These are phyloP conservation scores for Miltochrista miniata DNA, from an alignment of 2,888 invertebrate genomes.

Conservation along the genomic window DNA sequence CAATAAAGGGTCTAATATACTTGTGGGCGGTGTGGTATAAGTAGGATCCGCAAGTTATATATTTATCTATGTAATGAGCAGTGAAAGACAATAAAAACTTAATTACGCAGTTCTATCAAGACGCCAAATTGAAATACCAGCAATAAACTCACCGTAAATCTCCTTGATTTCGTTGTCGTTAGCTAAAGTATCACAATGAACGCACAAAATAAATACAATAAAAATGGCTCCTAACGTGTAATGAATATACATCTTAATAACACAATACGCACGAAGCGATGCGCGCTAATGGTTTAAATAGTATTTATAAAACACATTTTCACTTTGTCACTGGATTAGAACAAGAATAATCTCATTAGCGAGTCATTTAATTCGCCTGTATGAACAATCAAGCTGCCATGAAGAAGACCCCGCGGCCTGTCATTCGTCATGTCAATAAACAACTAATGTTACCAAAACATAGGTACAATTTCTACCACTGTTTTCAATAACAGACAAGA, in stretches of 20 bases:
- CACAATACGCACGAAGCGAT: constrained; percentile 63
- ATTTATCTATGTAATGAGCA: constrained; percentile 10
- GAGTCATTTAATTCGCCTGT: constrained; percentile 68
- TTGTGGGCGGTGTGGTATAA: constrained; percentile 44
- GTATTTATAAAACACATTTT: constrained; percentile 75
- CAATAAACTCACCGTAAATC: constrained; percentile 71
- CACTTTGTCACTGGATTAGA: constrained; percentile 58
- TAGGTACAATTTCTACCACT: constrained; percentile 7
- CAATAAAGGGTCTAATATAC: neutral
- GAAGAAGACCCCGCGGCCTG: constrained; percentile 76
- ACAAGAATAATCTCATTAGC: constrained; percentile 62
- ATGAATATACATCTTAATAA: constrained; percentile 75
- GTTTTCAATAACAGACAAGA: too few species aligned
- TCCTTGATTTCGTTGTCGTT: constrained; percentile 79
- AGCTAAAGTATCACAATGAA: constrained; percentile 80
- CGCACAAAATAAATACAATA: constrained; percentile 82
- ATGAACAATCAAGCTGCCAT: constrained; percentile 69
- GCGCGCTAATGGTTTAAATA: constrained; percentile 65
- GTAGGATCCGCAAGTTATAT: constrained; percentile 7
- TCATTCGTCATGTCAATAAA: constrained; percentile 82
- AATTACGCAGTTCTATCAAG: constrained; percentile 4
- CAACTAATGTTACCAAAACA: constrained; percentile 68
- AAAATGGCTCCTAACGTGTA: constrained; percentile 82
- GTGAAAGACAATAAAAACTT: constrained; percentile 14
- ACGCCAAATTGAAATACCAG: constrained; percentile 12